These are phyloP conservation scores for Nomada ferruginata DNA, from an alignment of 2,888 invertebrate genomes.

Conservation along the genomic window DNA sequence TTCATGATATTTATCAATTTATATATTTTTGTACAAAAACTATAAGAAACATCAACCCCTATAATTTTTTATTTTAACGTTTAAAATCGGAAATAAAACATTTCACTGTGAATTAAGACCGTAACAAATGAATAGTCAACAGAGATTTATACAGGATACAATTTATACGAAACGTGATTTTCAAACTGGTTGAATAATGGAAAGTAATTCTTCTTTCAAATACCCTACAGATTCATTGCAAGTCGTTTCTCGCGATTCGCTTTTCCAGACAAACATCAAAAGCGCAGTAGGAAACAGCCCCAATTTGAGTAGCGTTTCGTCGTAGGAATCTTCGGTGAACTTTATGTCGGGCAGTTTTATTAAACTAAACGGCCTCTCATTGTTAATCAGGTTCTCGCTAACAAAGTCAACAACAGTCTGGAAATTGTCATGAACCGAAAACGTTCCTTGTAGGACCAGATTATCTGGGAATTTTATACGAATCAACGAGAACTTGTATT, in stretches of 20 bases:
- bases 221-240: constrained; percentile 86
- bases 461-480: constrained; percentile 95
- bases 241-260: background rate
- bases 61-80: background rate
- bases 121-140: constrained; percentile 8
- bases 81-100: background rate
- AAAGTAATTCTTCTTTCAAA: constrained; percentile 91
- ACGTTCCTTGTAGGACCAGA: constrained; percentile 93
- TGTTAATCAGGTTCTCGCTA: constrained; percentile 89
- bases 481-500: constrained; percentile 94
- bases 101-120: constrained; percentile 1
- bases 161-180: constrained; percentile 34
- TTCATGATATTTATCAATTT: background rate
- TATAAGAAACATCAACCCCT: constrained; percentile 11
- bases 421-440: constrained; percentile 93
- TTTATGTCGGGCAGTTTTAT: constrained; percentile 89
- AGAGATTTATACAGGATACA: background rate
- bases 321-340: constrained; percentile 86
- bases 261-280: constrained; percentile 90
- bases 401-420: constrained; percentile 91
- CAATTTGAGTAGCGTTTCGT: constrained; percentile 91
- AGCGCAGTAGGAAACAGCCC: constrained; percentile 93
- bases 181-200: constrained; percentile 51
- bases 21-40: constrained; percentile 9
- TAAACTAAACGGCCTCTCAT: constrained; percentile 89